Conservation (phyloP, 1,140 invertebrate genomes). For the Nephila pilipes region DNA sequence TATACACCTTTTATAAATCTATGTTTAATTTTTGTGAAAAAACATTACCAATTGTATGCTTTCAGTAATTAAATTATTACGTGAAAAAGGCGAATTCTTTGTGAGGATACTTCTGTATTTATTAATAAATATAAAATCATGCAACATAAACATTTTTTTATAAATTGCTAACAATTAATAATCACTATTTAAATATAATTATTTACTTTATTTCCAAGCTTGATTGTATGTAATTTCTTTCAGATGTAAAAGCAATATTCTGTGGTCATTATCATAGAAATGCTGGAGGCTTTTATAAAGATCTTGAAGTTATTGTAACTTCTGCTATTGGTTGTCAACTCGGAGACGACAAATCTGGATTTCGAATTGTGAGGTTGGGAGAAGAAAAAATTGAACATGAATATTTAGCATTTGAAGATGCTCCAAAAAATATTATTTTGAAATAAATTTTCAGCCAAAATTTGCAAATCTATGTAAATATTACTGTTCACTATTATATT, state of each 20-base stretch:
- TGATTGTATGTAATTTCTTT: constrained; percentile 11
- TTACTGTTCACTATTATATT: too few species aligned
- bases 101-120: too few species aligned
- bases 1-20: too few species aligned
- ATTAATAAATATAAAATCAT: too few species aligned
- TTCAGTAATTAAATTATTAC: too few species aligned
- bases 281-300: constrained; percentile 82
- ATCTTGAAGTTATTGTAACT: constrained; percentile 83
- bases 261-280: constrained; percentile 85
- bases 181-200: too few species aligned
- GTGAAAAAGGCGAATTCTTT: too few species aligned
- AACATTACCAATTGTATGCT: too few species aligned
- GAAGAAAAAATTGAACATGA: constrained; percentile 80
- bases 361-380: constrained; percentile 82
- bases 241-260: constrained; percentile 83
- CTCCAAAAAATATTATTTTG: constrained; percentile 50
- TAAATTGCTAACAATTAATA: too few species aligned
- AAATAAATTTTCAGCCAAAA: not conserved
- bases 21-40: too few species aligned
- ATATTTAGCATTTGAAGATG: constrained; percentile 79
- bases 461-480: not conserved
- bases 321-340: constrained; percentile 84
- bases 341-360: constrained; percentile 81
- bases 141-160: too few species aligned
- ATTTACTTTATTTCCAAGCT: too few species aligned